phyloP scores from a whole-genome alignment of 2,888 invertebrate genomes.

The Hypsopygia costalis region DNA sequence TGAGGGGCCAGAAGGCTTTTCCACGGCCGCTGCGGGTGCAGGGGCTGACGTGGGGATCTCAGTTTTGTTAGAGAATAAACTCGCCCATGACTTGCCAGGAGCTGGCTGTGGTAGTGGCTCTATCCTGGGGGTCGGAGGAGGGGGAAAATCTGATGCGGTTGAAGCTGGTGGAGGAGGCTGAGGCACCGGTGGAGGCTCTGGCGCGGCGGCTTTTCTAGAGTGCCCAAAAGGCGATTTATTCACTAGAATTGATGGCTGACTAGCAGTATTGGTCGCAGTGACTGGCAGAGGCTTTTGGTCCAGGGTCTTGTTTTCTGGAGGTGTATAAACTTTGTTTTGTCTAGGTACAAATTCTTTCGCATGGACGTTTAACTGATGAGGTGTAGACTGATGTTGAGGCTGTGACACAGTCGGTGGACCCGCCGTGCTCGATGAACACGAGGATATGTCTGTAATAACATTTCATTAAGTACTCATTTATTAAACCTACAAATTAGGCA shows the following conservation, averaged over 20 bases:
- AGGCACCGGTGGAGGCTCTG: conserved; percentile 55
- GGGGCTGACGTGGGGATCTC: conserved; percentile 19
- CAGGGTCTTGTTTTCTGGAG: conserved; percentile 42
- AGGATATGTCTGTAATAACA: conserved; percentile 65
- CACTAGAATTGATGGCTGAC: conserved; percentile 68
- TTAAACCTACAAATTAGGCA: too few species aligned
- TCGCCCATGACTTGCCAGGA: conserved; percentile 83
- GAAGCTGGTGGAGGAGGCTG: conserved; percentile 69
- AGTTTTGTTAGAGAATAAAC: conserved; percentile 78
- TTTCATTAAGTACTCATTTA: too few species aligned
- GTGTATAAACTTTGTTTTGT: conserved; percentile 40
- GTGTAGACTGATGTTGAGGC: conserved; percentile 48
- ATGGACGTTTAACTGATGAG: conserved; percentile 74
- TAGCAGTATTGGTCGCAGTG: conserved; percentile 41
- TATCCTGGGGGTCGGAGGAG: conserved; percentile 65
- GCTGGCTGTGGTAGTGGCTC: conserved; percentile 62
- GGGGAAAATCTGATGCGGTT: conserved; percentile 75
- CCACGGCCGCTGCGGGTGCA: conserved; percentile 32
- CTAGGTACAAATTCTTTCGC: conserved; percentile 74
- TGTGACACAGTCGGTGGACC: conserved; percentile 63
- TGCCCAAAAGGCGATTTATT: conserved; percentile 72
- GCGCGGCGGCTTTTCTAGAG: conserved; percentile 52
- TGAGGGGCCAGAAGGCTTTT: conserved; percentile 57
- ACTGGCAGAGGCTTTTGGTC: conserved; percentile 41
- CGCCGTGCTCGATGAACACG: conserved; percentile 65